Evolutionary conservation across 1,140 invertebrate genomes (phyloP).

Genomic region (Lasioglossum baleicum): DNA sequence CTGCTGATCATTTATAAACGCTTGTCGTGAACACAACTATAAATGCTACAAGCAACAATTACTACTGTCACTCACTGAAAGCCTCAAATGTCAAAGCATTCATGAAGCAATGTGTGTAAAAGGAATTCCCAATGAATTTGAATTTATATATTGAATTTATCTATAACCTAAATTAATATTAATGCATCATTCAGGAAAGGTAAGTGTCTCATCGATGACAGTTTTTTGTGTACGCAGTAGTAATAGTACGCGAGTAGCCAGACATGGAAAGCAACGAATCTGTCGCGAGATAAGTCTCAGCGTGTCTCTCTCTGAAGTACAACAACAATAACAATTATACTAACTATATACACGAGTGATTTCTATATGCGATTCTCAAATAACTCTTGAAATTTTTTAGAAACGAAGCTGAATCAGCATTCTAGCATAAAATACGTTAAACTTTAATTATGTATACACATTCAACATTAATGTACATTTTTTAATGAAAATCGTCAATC

Average conservation of each 20-base stretch:
- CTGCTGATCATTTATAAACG: too few species aligned
- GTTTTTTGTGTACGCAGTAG: constrained; percentile 4
- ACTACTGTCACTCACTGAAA: too few species aligned
- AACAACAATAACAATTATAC: too few species aligned
- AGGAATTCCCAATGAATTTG: background rate
- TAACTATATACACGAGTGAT: too few species aligned
- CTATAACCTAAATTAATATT: background rate
- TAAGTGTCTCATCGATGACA: background rate
- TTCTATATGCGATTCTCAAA: too few species aligned
- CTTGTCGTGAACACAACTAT: too few species aligned
- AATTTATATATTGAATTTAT: too few species aligned
- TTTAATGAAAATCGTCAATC: background rate
- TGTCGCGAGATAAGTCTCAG: background rate
- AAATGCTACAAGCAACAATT: too few species aligned
- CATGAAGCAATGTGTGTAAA: background rate
- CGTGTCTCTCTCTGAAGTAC: too few species aligned
- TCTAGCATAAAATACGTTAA: background rate
- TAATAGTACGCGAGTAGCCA: background rate
- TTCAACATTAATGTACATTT: background rate
- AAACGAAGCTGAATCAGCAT: background rate
- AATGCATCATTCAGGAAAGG: background rate
- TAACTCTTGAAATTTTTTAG: background rate
- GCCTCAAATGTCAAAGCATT: too few species aligned
- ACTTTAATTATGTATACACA: background rate
- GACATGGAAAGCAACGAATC: background rate